Evolutionary conservation across 2,113 vertebrate genomes (phyloP), one percentile per base, ranked within the genome.

Genomic region (Sphaerodactylus townsendi): DNA sequence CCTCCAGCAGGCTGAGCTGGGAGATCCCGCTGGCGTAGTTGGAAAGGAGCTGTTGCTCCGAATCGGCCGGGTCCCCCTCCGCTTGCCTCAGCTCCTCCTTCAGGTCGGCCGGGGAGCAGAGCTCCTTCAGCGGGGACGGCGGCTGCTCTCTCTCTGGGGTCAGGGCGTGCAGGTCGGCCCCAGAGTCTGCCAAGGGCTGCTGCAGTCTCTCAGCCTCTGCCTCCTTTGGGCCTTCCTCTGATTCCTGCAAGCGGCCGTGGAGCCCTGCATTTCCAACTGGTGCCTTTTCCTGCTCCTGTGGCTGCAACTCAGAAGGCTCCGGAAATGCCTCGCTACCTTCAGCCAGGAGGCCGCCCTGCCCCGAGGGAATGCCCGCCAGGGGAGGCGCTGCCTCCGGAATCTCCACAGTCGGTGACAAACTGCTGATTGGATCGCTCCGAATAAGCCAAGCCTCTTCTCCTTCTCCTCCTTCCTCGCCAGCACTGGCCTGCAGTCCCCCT

Each of bases 191-290:
- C 39, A 95, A 77, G 28, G 92, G 44, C 11, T 96, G 93, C 76
- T 89, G 94, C 28, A 98, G 93, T 56, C 77, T 93, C 87, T 86
- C 91, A 85, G 98, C 95, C 92, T 99, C 97, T 56, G 79, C 88
- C 84, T 87, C 89, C 50, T 85, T 65, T 85, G 94, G 93, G 11
- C 37, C 82, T 81, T 96, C 93, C 84, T 94, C 91, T 21, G 92
- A 90, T 89, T 94, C 87, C 62, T 28, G 86, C 71, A 94, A 83
- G 81, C 48, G 90, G 72, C 77, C 35, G 15, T 94, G 91, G 50
- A 96, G 91, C 19, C 95, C 94, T 23, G 76, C 66, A 69, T 94
- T 85, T 80, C 90, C 92, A 5, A 76, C 83, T 86, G 91, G 91
- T 59, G 96, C 68, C 9, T 62, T 91, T 81, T 84, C 53, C 59